Evolutionary conservation across 2,113 vertebrate genomes (phyloP).

Genomic region (Kobus ellipsiprymnus): DNA sequence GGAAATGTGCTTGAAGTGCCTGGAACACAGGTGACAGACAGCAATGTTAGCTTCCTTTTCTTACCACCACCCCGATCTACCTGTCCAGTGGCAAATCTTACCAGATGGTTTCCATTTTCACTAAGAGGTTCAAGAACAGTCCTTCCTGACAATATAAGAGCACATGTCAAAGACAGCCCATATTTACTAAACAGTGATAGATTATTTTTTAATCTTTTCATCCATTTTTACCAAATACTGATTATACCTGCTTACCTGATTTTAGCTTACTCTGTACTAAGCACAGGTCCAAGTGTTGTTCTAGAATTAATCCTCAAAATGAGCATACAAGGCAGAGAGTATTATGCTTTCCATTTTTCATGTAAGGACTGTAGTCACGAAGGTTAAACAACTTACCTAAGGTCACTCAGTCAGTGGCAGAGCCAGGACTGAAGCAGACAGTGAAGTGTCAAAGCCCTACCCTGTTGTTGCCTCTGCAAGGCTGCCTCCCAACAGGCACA

Average conservation of each 20-base stretch:
- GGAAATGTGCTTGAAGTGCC: no score
- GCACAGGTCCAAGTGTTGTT: background rate
- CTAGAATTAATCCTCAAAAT: background rate
- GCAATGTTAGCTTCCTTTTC: background rate
- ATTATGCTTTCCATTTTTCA: background rate
- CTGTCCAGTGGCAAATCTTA: background rate
- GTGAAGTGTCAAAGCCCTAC: background rate
- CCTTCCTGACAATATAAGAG: background rate
- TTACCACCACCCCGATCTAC: background rate
- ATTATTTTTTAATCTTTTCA: background rate
- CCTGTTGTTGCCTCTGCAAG: background rate
- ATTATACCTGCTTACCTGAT: background rate
- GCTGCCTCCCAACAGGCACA: background rate
- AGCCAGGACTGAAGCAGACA: background rate
- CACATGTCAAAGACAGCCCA: background rate
- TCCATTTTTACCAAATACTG: background rate
- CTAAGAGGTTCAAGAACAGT: background rate
- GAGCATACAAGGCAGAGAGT: background rate
- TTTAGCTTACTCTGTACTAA: background rate
- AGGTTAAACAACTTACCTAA: background rate
- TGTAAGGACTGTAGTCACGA: background rate
- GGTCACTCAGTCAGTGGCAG: background rate
- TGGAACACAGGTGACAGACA: background rate
- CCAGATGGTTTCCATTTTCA: background rate
- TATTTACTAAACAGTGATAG: background rate